Conservation (phyloP, 2,888 invertebrate genomes). For the Orthosia gracilis region DNA sequence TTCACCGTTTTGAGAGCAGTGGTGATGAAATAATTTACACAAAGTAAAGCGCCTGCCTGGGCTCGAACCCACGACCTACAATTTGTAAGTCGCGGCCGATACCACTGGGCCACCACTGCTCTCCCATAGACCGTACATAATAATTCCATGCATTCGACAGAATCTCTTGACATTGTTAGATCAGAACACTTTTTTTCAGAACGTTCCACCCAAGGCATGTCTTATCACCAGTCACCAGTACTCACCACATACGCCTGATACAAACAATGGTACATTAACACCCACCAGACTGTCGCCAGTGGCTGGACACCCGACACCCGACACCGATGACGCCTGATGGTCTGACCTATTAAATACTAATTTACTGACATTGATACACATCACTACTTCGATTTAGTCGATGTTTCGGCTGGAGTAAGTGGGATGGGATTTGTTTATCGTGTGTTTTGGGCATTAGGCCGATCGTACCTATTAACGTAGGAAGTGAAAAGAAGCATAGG, state of each 20-base stretch:
- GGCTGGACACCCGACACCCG: constrained; percentile 51
- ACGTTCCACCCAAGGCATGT: constrained; percentile 18
- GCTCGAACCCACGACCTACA: too few relatives aligned
- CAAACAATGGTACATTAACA: constrained; percentile 59
- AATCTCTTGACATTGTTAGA: too few relatives aligned
- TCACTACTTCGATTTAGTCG: constrained; percentile 57
- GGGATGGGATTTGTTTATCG: constrained; percentile 19
- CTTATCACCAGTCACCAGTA: constrained; percentile 34
- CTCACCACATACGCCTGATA: constrained; percentile 28
- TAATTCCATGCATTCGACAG: too few relatives aligned
- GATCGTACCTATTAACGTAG: neutral
- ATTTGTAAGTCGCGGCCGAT: too few relatives aligned
- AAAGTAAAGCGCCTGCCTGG: too few relatives aligned
- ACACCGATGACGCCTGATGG: constrained; percentile 61
- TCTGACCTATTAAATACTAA: constrained; percentile 68
- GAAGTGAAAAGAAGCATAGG: too few relatives aligned
- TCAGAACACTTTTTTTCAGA: neutral
- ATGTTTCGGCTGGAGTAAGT: constrained; percentile 41
- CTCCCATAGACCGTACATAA: too few relatives aligned
- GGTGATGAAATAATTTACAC: too few relatives aligned
- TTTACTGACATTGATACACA: constrained; percentile 63
- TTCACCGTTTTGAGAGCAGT: too few relatives aligned
- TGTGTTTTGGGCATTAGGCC: neutral
- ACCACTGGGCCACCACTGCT: too few relatives aligned
- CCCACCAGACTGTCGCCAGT: constrained; percentile 60